Percentiles rank a stretch among this genome's conserved stretches.
These are phyloP conservation scores for Ptychadena robeensis DNA, from an alignment of 2,797 vertebrate species.

Conservation along the genomic window DNA sequence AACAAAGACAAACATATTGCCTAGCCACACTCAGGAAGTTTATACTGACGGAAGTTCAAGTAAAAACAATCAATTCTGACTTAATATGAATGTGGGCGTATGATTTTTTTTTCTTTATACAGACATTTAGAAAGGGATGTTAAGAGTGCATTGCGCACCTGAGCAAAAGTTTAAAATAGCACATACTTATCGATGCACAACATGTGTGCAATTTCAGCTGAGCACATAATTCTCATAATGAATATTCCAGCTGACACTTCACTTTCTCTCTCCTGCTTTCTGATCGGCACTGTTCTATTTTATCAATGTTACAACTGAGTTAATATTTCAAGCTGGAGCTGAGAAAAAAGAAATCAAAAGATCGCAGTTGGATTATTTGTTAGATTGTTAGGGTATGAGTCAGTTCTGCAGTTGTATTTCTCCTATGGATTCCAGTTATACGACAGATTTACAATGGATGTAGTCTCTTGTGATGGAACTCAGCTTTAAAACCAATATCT, in stretches of 20 bases:
- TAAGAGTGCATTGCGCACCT: constrained; percentile 45
- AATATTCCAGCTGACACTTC: constrained; percentile 60
- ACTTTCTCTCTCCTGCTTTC: constrained; percentile 20
- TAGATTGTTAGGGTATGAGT: constrained; percentile 38
- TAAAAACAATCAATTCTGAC: constrained; percentile 43
- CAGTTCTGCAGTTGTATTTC: constrained; percentile 25
- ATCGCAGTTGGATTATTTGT: constrained; percentile 54
- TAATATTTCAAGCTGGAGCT: constrained; percentile 34
- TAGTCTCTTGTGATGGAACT: not conserved
- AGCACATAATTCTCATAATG: constrained; percentile 50
- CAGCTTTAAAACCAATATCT: not conserved
- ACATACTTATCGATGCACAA: constrained; percentile 55
- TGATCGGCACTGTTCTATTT: constrained; percentile 7
- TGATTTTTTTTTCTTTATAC: constrained; percentile 24
- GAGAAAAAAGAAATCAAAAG: constrained; percentile 40
- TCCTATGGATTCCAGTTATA: not conserved
- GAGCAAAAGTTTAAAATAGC: constrained; percentile 53
- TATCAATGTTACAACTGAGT: constrained; percentile 12
- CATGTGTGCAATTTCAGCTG: constrained; percentile 50
- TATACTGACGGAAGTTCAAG: constrained; percentile 5
- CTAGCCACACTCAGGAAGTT: constrained; percentile 23
- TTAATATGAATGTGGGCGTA: constrained; percentile 43
- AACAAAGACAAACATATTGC: constrained; percentile 40
- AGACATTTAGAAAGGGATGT: constrained; percentile 30
- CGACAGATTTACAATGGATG: not conserved